A percentile compares a stretch with the other conserved stretches of the same genome.
phyloP scores from a whole-genome alignment of 2,888 invertebrate species.

The Apotomis betuletana region DNA sequence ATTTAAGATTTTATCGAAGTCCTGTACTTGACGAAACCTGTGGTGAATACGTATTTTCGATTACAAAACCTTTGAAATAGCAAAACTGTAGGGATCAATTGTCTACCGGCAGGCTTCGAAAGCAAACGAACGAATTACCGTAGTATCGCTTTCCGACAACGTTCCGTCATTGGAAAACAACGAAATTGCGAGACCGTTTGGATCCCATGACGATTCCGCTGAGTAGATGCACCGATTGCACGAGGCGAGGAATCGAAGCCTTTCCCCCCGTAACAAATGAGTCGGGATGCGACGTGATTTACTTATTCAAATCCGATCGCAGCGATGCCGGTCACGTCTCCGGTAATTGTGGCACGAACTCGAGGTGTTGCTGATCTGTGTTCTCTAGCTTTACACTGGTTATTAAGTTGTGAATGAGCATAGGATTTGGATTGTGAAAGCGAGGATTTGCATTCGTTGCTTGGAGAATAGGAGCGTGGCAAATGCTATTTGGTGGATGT shows the following conservation, averaged over 20 bases:
- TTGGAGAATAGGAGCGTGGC: not conserved
- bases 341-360: slow-evolving; percentile 64
- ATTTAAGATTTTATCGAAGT: not conserved
- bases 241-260: slow-evolving; percentile 72
- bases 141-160: not conserved
- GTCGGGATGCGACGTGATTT: slow-evolving; percentile 69
- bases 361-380: slow-evolving; percentile 64
- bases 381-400: slow-evolving; percentile 57
- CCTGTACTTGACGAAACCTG: no score
- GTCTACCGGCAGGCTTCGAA: not conserved
- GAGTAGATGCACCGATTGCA: slow-evolving; percentile 55
- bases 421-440: slow-evolving; percentile 41
- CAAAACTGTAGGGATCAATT: no score
- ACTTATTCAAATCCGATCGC: slow-evolving; percentile 77
- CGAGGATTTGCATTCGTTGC: slow-evolving; percentile 38
- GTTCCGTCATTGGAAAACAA: slow-evolving; percentile 20
- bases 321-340: slow-evolving; percentile 70
- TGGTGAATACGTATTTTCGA: no score
- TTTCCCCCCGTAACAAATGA: slow-evolving; percentile 78
- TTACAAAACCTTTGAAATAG: no score
- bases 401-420: slow-evolving; percentile 50
- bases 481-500: not conserved
- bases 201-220: slow-evolving; percentile 38
- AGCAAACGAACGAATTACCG: not conserved
- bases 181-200: slow-evolving; percentile 19